Conservation (phyloP, 1,140 invertebrate species). For the Caenorhabditis brenneri region DNA sequence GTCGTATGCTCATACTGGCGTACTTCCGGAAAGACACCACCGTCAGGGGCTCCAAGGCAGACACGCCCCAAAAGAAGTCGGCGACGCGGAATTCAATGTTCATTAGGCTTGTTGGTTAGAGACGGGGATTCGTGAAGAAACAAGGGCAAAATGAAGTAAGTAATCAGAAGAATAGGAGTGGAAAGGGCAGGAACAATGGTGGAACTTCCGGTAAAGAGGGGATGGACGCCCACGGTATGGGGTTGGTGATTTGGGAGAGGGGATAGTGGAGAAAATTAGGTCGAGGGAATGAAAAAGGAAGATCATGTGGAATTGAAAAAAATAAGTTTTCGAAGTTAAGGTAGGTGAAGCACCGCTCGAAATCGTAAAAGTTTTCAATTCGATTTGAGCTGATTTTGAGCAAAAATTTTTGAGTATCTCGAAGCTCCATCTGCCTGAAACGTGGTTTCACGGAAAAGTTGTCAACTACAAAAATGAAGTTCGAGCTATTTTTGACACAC, state of each 20-base stretch:
- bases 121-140: not conserved
- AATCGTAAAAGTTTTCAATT: no score
- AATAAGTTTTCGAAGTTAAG: no score
- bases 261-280: not conserved
- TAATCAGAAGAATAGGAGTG: not conserved
- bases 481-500: no score
- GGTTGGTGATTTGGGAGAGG: no score
- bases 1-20: not conserved
- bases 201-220: no score
- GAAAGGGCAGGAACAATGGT: not conserved
- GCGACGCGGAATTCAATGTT: constrained; percentile 33
- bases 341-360: no score
- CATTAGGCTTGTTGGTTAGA: not conserved
- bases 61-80: constrained; percentile 4
- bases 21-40: not conserved
- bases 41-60: not conserved
- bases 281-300: not conserved
- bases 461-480: no score
- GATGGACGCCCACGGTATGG: no score
- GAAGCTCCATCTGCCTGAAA: not conserved
- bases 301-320: not conserved
- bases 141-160: not conserved
- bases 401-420: no score
- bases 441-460: no score
- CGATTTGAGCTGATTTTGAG: no score